Conservation (phyloP, 2,888 invertebrate genomes). For the Lymantria dispar region DNA sequence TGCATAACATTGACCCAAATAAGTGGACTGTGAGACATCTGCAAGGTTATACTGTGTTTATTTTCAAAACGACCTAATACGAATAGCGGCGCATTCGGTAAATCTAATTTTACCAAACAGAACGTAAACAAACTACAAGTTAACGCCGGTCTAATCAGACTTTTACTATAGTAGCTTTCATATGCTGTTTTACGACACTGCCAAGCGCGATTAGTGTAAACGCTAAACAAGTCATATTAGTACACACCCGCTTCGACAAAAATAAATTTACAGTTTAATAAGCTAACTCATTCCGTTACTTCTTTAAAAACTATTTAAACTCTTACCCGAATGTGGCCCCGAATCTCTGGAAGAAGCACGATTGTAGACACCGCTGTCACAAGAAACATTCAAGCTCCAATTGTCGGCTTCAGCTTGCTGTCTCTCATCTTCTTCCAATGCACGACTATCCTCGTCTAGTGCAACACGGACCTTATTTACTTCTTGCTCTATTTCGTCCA, state of each 20-base stretch:
- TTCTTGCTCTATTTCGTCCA: slow-evolving; percentile 76
- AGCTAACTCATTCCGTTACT: too few relatives aligned
- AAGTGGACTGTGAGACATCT: slow-evolving; percentile 64
- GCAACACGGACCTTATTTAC: slow-evolving; percentile 77
- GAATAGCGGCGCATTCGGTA: slow-evolving; percentile 67
- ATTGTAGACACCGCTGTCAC: slow-evolving; percentile 83
- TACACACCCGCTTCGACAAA: too few relatives aligned
- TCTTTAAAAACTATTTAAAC: too few relatives aligned
- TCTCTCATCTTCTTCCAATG: slow-evolving; percentile 72
- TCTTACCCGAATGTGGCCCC: slow-evolving; percentile 77
- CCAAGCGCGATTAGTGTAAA: slow-evolving; percentile 48
- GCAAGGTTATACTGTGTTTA: slow-evolving; percentile 76
- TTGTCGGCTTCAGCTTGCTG: slow-evolving; percentile 74
- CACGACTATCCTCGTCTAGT: slow-evolving; percentile 74
- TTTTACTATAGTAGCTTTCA: slow-evolving; percentile 51
- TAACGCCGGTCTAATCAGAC: slow-evolving; percentile 52
- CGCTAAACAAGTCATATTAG: too few relatives aligned
- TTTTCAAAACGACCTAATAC: slow-evolving; percentile 78
- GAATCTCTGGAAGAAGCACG: slow-evolving; percentile 81
- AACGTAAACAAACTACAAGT: slow-evolving; percentile 77
- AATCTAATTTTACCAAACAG: slow-evolving; percentile 74
- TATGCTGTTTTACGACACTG: slow-evolving; percentile 57
- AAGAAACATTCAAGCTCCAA: slow-evolving; percentile 80
- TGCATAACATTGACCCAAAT: slow-evolving; percentile 80
- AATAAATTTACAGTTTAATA: too few relatives aligned